Conservation (phyloP, 1,140 invertebrate genomes). For the Mesaphorura yosii region DNA sequence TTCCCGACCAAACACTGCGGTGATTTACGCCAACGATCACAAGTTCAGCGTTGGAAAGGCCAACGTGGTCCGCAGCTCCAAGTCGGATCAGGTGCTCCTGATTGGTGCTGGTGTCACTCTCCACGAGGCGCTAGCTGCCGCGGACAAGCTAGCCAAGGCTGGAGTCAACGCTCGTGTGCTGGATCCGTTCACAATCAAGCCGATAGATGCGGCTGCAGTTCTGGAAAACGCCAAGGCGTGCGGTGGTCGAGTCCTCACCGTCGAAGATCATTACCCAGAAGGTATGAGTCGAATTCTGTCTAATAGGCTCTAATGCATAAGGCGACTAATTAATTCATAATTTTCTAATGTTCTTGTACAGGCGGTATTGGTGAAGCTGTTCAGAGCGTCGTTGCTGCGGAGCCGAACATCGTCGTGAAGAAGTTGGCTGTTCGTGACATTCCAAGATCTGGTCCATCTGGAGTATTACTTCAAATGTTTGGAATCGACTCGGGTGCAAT, state of each 20-base stretch:
- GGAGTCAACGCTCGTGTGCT: slow-evolving; percentile 66
- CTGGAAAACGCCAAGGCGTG: slow-evolving; percentile 63
- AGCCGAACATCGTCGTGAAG: slow-evolving; percentile 63
- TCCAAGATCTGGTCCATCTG: slow-evolving; percentile 81
- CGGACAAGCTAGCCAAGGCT: slow-evolving; percentile 55
- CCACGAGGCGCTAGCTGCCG: slow-evolving; percentile 77
- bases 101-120: slow-evolving; percentile 89
- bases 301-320: neutral
- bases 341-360: slow-evolving; percentile 33
- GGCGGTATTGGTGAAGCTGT: slow-evolving; percentile 96
- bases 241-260: slow-evolving; percentile 73
- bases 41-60: slow-evolving; percentile 66
- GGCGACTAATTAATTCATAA: neutral
- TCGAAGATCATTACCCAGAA: slow-evolving; percentile 94
- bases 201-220: slow-evolving; percentile 70
- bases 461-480: slow-evolving; percentile 70
- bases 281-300: slow-evolving; percentile 46
- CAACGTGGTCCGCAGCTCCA: slow-evolving; percentile 61
- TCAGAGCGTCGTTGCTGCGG: slow-evolving; percentile 58
- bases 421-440: slow-evolving; percentile 72
- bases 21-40: slow-evolving; percentile 81
- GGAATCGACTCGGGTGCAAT: slow-evolving; percentile 77
- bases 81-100: slow-evolving; percentile 66
- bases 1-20: slow-evolving; percentile 74
- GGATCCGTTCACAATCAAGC: slow-evolving; percentile 93